Evolutionary conservation across 2,797 vertebrate species (phyloP), one percentile per base, ranked within the genome.

Genomic region (Sebastes wilsoni): DNA sequence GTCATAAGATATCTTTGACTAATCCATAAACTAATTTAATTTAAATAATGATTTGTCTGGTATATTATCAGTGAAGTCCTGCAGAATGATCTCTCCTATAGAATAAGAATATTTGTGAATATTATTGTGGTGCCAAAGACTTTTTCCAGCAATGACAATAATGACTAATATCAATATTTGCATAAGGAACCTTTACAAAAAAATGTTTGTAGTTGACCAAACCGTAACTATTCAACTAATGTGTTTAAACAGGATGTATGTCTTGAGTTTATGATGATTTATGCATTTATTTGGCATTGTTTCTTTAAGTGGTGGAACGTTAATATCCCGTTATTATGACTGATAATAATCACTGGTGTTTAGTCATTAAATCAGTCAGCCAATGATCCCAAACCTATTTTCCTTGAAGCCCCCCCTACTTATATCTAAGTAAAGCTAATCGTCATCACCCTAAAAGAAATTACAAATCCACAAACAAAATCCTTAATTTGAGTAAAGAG

Each of bases 231-330:
- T 34, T 54, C 16, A 55, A 10, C 18, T 1, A 13, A 52, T 22
- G 11, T 64, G 20, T 36, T 14, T 38, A 38, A 38, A 38, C 36
- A 25, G 22, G 32, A 18, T 34, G 20, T 13, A 49, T 3, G 13
- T 56, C n/a, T 70, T 38, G 25, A 65, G 42, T 82, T 82, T 65
- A 72, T 75, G 54, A 18, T 54, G 34, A 49, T 61, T 86, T 69
- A 68, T 75, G 66, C 14, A 42, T 1, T 49, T 72, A 65, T 79
- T 72, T 77, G 67, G 16, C 22, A 14, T 82, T 32, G 10, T 38
- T 42, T 22, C 22, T 55, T 65, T 6, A 46, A 32, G 3, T 28
- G 13, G 13, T 34, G 36, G 34, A 56, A 36, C 58, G 16, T 69
- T 27, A 7, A 20, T 36, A 25, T 61, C 14, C 2, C 13, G 2